Evolutionary conservation across 2,797 vertebrate species (phyloP).

Genomic region (Bucorvus abyssinicus): DNA sequence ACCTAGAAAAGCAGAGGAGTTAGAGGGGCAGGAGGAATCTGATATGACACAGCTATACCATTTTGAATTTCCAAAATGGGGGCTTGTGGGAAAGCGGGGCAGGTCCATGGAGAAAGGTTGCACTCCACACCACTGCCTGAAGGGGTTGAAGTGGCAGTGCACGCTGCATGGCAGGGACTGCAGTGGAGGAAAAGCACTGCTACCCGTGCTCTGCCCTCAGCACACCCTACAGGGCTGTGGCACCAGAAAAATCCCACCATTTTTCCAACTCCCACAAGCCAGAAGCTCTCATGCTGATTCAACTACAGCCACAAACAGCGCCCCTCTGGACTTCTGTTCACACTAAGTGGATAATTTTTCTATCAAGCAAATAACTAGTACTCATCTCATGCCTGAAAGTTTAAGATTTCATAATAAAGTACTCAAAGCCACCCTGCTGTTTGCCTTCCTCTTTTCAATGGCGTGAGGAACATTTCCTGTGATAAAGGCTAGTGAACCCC

Average conservation of each 20-base stretch:
- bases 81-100: neutral
- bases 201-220: rapidly evolving
- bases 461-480: neutral
- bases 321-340: neutral
- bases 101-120: neutral
- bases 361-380: neutral
- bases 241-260: rapidly evolving
- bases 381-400: neutral
- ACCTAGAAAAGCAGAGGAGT: neutral
- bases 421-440: neutral
- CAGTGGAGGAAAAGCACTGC: neutral
- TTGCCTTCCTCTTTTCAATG: neutral
- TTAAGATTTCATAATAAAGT: neutral
- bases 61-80: neutral
- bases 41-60: rapidly evolving
- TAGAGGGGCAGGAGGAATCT: neutral
- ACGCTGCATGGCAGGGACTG: rapidly evolving
- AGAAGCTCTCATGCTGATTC: neutral
- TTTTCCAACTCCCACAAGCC: neutral
- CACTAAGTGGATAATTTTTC: neutral
- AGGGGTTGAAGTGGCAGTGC: rapidly evolving
- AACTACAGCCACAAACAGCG: neutral
- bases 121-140: neutral
- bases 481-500: neutral
- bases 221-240: rapidly evolving